Evolutionary conservation across 2,797 vertebrate genomes (phyloP).

Genomic region (Acrossocheilus fasciatus): DNA sequence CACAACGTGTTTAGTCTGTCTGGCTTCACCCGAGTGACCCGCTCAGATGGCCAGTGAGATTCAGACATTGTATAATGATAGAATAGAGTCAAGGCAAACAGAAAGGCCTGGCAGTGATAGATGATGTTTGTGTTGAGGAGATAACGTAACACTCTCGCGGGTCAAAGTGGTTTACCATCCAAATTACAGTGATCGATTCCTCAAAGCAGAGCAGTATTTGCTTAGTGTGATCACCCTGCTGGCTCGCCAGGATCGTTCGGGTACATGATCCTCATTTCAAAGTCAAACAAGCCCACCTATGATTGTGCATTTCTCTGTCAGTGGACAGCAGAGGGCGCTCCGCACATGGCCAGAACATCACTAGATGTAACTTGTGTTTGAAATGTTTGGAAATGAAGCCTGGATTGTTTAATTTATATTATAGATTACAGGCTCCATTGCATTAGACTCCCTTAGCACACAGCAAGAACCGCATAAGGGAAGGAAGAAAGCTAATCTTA

Average conservation of each 20-base stretch:
- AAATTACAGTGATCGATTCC: slow-evolving; percentile 45
- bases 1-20: slow-evolving; percentile 54
- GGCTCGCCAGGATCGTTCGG: not conserved
- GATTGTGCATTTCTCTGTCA: not conserved
- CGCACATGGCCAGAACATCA: not conserved
- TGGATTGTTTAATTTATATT: slow-evolving; percentile 37
- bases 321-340: slow-evolving; percentile 5
- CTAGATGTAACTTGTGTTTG: not conserved
- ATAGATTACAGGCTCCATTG: slow-evolving; percentile 9
- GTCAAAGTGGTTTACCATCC: slow-evolving; percentile 36
- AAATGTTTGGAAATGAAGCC: slow-evolving; percentile 40
- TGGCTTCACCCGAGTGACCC: slow-evolving; percentile 31
- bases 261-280: slow-evolving; percentile 16
- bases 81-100: slow-evolving; percentile 57
- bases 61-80: slow-evolving; percentile 51
- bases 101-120: slow-evolving; percentile 50
- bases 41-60: slow-evolving; percentile 37
- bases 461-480: slow-evolving; percentile 17
- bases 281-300: not conserved
- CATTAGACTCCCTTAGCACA: not conserved
- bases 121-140: slow-evolving; percentile 58
- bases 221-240: slow-evolving; percentile 15
- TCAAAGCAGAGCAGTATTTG: slow-evolving; percentile 22
- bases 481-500: slow-evolving; percentile 9
- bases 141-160: slow-evolving; percentile 56